phyloP scores from a whole-genome alignment of 2,888 invertebrate species.

The Noctua pronuba region DNA sequence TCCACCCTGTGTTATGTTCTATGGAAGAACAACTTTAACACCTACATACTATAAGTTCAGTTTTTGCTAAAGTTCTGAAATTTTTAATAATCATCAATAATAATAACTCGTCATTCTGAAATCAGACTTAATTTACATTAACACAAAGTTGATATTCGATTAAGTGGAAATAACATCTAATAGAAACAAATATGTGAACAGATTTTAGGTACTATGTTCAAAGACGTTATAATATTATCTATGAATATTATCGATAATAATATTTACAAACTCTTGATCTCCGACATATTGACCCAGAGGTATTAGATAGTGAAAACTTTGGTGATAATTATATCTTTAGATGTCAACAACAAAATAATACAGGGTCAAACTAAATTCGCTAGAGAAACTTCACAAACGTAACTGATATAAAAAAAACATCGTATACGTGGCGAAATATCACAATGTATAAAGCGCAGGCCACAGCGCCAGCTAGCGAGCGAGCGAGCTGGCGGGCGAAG shows the following conservation, averaged over 20 bases:
- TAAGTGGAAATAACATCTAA: not conserved
- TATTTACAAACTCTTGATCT: constrained; percentile 2
- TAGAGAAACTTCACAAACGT: not conserved
- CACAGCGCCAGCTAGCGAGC: no score
- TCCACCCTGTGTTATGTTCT: not conserved
- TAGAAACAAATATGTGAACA: not conserved
- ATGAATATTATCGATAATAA: not conserved
- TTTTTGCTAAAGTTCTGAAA: not conserved
- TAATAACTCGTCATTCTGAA: not conserved
- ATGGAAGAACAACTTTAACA: not conserved
- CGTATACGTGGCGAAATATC: no score
- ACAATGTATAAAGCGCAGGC: no score
- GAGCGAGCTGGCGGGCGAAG: no score
- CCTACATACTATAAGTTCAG: not conserved
- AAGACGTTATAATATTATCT: not conserved
- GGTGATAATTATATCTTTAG: no score
- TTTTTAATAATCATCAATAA: not conserved
- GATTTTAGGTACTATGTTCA: not conserved
- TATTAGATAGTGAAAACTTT: not conserved
- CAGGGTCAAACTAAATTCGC: not conserved
- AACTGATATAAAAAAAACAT: no score
- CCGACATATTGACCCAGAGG: not conserved
- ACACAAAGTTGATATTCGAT: not conserved
- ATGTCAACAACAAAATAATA: not conserved
- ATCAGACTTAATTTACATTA: not conserved